Conservation (phyloP, 2,888 invertebrate genomes). For the Lymantria monacha region DNA sequence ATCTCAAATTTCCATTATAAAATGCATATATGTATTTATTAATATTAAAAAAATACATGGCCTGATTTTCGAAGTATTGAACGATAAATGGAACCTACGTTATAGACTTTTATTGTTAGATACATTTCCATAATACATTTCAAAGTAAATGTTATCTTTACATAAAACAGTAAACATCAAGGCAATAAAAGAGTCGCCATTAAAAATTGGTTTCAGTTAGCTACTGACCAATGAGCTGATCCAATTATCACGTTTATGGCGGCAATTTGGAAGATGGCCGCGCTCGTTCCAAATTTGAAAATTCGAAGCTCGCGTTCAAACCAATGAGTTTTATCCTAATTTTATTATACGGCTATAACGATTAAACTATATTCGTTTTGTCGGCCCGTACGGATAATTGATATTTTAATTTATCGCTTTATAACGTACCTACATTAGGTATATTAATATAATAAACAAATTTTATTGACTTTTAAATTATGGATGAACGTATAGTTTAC, state of each 20-base stretch:
- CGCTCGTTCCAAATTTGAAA: slow-evolving; percentile 66
- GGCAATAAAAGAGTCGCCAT: slow-evolving; percentile 30
- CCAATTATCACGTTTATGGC: slow-evolving; percentile 73
- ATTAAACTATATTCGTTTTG: slow-evolving; percentile 39
- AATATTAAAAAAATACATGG: no score
- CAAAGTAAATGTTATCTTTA: slow-evolving; percentile 12
- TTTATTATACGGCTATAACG: slow-evolving; percentile 61
- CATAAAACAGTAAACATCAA: slow-evolving; percentile 18
- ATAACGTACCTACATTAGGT: slow-evolving; percentile 14
- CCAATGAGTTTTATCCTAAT: slow-evolving; percentile 70
- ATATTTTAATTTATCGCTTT: slow-evolving; percentile 37
- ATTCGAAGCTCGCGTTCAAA: slow-evolving; percentile 61
- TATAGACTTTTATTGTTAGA: no score
- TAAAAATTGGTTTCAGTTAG: slow-evolving; percentile 70
- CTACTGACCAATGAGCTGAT: slow-evolving; percentile 72
- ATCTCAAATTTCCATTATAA: no score
- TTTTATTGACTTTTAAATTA: neutral
- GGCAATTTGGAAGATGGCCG: slow-evolving; percentile 73
- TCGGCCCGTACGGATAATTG: slow-evolving; percentile 31
- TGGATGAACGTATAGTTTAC: neutral
- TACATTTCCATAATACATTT: no score
- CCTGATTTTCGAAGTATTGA: no score
- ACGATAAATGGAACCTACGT: no score
- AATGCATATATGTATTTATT: no score
- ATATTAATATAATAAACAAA: slow-evolving; percentile 37